Conservation (phyloP, 2,888 invertebrate genomes). For the Papilio protenor region DNA sequence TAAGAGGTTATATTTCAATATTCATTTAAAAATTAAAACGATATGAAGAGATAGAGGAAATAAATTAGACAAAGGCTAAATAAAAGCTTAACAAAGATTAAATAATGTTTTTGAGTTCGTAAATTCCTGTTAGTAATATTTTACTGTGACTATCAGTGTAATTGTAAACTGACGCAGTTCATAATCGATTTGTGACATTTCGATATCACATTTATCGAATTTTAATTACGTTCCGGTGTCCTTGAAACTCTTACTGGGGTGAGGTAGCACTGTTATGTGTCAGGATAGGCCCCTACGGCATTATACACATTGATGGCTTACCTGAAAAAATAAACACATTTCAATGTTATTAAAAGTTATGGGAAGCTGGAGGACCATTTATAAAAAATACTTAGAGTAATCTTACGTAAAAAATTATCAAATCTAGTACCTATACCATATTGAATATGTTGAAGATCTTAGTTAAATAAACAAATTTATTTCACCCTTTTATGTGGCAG, state of each 20-base stretch:
- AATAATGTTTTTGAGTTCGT: not conserved
- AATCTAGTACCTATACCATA: not conserved
- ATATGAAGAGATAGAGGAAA: not conserved
- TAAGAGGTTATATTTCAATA: too few relatives aligned
- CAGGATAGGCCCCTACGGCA: not conserved
- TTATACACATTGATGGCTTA: not conserved
- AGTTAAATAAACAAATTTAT: conserved; percentile 28
- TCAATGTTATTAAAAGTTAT: not conserved
- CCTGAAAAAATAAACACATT: not conserved
- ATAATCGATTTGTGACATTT: not conserved
- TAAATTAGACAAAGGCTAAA: not conserved
- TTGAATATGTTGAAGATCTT: conserved; percentile 16
- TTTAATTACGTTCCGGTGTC: not conserved
- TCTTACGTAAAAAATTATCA: too few relatives aligned
- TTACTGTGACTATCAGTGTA: not conserved
- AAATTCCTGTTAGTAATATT: not conserved
- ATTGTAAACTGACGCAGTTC: not conserved
- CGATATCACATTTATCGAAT: not conserved
- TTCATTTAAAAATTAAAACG: too few relatives aligned
- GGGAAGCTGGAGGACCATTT: not conserved
- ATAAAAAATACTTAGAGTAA: too few relatives aligned
- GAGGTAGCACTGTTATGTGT: not conserved
- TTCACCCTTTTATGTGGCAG: conserved; percentile 25
- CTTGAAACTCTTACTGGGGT: not conserved
- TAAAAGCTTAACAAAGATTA: not conserved